Base-by-base conservation (phyloP, 2,888 invertebrate species). In the Germaria angustata region DNA sequence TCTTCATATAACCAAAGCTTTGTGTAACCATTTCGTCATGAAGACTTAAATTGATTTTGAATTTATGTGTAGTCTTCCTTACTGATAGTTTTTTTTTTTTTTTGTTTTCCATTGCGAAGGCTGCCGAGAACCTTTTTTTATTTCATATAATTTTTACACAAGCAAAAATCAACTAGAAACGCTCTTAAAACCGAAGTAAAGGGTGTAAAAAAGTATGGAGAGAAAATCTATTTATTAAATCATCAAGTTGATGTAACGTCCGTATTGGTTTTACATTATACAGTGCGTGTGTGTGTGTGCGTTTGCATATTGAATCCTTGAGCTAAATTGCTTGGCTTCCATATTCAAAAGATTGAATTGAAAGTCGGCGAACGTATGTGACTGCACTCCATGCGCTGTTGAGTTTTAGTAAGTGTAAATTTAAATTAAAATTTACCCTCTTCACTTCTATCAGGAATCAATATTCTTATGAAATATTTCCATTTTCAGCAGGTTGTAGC, bases 1-100 rank as follows among this genome's bases (percentile, higher is more conserved):
- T 17, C 4, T 41, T n/a, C 8, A 1, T 6, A 22, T 41, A 59
- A 11, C 20, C 9, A 44, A 32, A 44, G 36, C 39, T 8, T 61
- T 17, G 13, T 22, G 32, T n/a, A 34, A 7, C 20, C 9, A 57
- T 36, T 55, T 6, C 8, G 3, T 28, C 46, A 66, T 49, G 28
- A 28, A 66, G 32, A 57, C 11, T 15, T 59, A 59, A 66, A 66
- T 76, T 49, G 28, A 76, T 66, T 76, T 57, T 76, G 28, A n/a
- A 49, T 66, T 76, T 59, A 49, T 44, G 15, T 34, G 17, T 0
- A 59, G n/a, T 53, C 11, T n/a, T 39, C 41, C 28, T 24, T 55
- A 11, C 63, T 24, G 6, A 6, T 63, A 2, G 32, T 22, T 13
- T 11, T 13, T 13, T 24, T 57, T 39, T 63, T 24, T 13, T 8